Base-by-base conservation (phyloP, 2,888 invertebrate genomes). In the Bedellia somnulentella region DNA sequence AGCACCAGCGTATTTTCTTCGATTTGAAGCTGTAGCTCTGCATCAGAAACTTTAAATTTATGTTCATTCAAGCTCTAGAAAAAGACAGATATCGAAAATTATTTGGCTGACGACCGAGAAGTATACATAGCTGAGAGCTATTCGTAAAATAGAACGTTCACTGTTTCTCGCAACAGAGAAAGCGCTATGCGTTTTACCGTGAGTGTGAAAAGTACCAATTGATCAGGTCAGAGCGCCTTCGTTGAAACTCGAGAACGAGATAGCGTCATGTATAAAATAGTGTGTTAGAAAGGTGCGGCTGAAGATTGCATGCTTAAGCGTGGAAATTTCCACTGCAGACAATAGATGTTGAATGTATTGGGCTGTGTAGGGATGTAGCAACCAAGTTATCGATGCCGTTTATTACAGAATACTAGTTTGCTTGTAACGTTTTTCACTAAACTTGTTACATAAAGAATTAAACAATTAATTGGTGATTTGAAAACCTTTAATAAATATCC, bases 321-420 rank as follows among this genome's bases (percentile, higher is more conserved):
- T 71, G 75, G 75, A 75, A 75, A 62, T 73, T 75, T 75, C 75
- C 75, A 73, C 66, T 63, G 68, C 57, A 62, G 59, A 73, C 75
- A 73, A 73, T 73, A 71, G 67, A 71, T 71, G 63, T 59, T 67
- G 59, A 67, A 62, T 55, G 59, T 52, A 51, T 55, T 52, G 51
- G 55, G 52, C n/a, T 42, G 37, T 36, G 34, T 47, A 60, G 58
- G 47, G 53, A 41, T 47, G 56, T 28, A 22, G 31, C 29, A 24
- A 36, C 4, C 3, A 6, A 24, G 16, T 29, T 29, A 10, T 29
- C 29, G 29, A 29, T 10, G 12, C n/a, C n/a, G n/a, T n/a, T n/a
- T n/a, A n/a, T n/a, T n/a, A n/a, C n/a, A n/a, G n/a, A n/a, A n/a
- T n/a, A n/a, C n/a, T n/a, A n/a, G n/a, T n/a, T n/a, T n/a, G n/a